Base-by-base conservation (phyloP, 1,140 invertebrate species). In the Papilio xuthus region DNA sequence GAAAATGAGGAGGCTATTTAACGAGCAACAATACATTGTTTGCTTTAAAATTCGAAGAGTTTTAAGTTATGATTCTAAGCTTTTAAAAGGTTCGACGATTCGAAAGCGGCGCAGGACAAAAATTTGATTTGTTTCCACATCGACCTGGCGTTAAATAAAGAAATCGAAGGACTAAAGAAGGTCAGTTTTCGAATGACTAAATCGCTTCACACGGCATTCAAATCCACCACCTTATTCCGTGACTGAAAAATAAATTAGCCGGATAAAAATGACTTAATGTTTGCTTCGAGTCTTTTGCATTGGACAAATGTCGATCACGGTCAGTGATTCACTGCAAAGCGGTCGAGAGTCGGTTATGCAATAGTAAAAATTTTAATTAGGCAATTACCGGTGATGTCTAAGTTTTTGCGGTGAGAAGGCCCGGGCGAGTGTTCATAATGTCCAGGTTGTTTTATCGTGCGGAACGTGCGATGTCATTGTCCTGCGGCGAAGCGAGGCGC, bases 401-500 rank as follows among this genome's bases (percentile, higher is more conserved):
- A 79, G 84, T 86, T 85, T 82, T 80, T 78, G 78, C 70, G 76
- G 83, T 84, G 85, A 86, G 84, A 83, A 84, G 85, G 82, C 82
- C 82, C 75, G 80, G 81, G 79, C 69, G 84, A 82, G 79, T 83
- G 79, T 85, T 87, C 82, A 85, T 90, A 89, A 88, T 84, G 87
- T 90, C 85, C 89, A 88, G 86, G 85, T 91, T 89, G 84, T 86
- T 93, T 90, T 90, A 91, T 92, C 86, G 90, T 89, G 89, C 90
- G 88, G 90, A 91, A 93, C 90, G 88, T 84, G 86, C 86, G 84
- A 89, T 92, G 90, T 93, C 90, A 93, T 92, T 92, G 92, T 93
- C 90, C 92, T 91, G 85, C 79, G 82, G 85, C 82, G 80, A 84
- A 82, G 81, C 80, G 83, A 83, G 82, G 77, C 81, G 80, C 84